A percentile compares a stretch with the other conserved stretches of the same genome.
These are phyloP conservation scores for Sebastes nivosus DNA, from an alignment of 2,797 vertebrate species.

Conservation along the genomic window DNA sequence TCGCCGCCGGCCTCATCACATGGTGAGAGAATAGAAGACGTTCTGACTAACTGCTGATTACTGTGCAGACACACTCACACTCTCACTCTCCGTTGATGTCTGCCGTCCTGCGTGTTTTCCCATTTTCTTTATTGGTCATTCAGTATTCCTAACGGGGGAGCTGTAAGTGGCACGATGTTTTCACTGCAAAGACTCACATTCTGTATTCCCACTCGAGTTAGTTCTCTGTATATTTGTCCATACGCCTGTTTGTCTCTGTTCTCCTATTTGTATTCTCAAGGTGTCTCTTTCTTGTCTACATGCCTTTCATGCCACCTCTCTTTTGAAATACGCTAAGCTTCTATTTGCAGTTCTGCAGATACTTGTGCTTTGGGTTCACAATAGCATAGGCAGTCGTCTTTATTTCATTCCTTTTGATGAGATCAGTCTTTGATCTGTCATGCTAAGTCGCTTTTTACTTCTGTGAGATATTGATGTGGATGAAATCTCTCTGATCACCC, in stretches of 20 bases:
- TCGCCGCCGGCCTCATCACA: slow-evolving; percentile 90
- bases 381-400: background rate
- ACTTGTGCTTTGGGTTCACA: background rate
- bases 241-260: slow-evolving; percentile 5
- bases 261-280: slow-evolving; percentile 17
- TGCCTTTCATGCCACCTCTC: background rate
- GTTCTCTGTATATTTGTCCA: slow-evolving; percentile 2
- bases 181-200: background rate
- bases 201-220: background rate
- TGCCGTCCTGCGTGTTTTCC: background rate
- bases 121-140: slow-evolving; percentile 7
- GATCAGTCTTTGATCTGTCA: slow-evolving; percentile 16
- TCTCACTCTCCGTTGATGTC: background rate
- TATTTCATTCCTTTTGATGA: slow-evolving; percentile 29
- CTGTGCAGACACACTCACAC: background rate
- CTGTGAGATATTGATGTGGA: background rate
- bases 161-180: background rate
- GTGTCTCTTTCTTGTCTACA: background rate
- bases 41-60: slow-evolving; percentile 13
- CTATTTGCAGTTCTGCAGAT: background rate
- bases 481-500: slow-evolving; percentile 7
- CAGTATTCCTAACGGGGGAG: slow-evolving; percentile 10
- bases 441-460: slow-evolving; percentile 12
- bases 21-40: slow-evolving; percentile 83
- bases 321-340: background rate